phyloP scores from a whole-genome alignment of 2,797 vertebrate species.

The Hirundo rustica region DNA sequence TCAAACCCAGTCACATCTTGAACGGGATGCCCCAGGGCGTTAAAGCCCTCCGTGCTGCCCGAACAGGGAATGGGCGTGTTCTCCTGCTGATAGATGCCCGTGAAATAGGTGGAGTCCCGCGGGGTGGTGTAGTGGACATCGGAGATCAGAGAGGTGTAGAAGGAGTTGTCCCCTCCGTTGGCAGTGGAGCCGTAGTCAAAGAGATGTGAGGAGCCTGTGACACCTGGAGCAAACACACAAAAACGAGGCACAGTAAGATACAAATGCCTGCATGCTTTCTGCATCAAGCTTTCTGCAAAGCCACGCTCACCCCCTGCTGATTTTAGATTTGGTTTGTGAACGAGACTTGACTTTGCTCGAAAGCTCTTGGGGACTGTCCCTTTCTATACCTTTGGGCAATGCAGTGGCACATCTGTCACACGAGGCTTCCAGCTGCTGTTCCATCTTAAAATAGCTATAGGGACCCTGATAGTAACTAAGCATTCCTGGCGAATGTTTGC shows the following conservation, averaged over 20 bases:
- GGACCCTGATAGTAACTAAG: neutral
- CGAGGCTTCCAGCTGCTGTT: neutral
- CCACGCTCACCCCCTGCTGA: fast-evolving
- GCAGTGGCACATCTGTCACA: neutral
- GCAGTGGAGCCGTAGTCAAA: constrained; percentile 72
- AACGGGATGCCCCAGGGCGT: constrained; percentile 52
- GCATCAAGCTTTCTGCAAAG: neutral
- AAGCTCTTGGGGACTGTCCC: neutral
- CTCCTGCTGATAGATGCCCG: constrained; percentile 81
- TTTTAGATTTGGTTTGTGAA: neutral
- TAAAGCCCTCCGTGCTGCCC: constrained; percentile 72
- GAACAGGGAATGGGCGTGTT: constrained; percentile 64
- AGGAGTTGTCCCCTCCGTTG: constrained; percentile 80
- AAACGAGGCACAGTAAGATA: neutral
- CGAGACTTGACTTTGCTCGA: neutral
- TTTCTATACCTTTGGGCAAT: neutral
- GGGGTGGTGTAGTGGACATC: constrained; percentile 78
- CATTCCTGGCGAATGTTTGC: neutral
- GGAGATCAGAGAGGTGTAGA: constrained; percentile 93
- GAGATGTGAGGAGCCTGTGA: constrained; percentile 71
- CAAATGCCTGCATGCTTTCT: neutral
- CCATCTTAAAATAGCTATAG: neutral
- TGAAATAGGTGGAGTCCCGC: constrained; percentile 84
- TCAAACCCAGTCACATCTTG: constrained; percentile 82
- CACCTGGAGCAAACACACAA: constrained; percentile 76